phyloP scores from a whole-genome alignment of 2,888 invertebrate species.

The Drosophila hamatofila region DNA sequence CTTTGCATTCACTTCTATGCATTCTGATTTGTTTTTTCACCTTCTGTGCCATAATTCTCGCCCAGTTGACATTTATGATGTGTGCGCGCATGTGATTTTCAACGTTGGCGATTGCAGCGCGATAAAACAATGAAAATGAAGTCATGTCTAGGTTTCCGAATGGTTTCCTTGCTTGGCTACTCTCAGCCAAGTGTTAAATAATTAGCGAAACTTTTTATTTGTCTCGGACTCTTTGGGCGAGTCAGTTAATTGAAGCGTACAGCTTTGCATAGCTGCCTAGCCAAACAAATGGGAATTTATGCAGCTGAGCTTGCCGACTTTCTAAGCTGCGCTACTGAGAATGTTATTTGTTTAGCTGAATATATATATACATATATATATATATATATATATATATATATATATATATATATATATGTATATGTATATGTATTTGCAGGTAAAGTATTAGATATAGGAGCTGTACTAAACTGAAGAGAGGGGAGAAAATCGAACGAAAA shows the following conservation, averaged over 20 bases:
- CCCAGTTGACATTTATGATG: constrained; percentile 82
- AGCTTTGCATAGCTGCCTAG: constrained; percentile 7
- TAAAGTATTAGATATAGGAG: too few species aligned
- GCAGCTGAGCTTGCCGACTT: neutral
- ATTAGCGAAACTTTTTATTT: constrained; percentile 40
- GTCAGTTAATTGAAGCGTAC: constrained; percentile 20
- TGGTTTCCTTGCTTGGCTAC: constrained; percentile 31
- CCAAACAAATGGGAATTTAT: constrained; percentile 3
- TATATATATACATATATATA: too few species aligned
- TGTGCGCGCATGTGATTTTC: constrained; percentile 76
- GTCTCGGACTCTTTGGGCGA: constrained; percentile 4
- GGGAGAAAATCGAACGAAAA: too few species aligned
- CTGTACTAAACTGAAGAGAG: too few species aligned
- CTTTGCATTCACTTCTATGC: neutral
- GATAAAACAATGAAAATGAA: constrained; percentile 73
- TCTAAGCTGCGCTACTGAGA: neutral
- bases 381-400: too few species aligned
- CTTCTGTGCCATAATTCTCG: constrained; percentile 76
- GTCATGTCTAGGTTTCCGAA: constrained; percentile 54
- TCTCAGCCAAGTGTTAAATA: constrained; percentile 47
- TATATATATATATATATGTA: too few species aligned
- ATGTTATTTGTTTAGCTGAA: neutral
- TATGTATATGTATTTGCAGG: too few species aligned
- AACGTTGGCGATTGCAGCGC: constrained; percentile 57
- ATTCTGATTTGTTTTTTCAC: constrained; percentile 22